These are phyloP conservation scores for Dromius quadrimaculatus DNA, from an alignment of 2,888 invertebrate species.

Conservation along the genomic window DNA sequence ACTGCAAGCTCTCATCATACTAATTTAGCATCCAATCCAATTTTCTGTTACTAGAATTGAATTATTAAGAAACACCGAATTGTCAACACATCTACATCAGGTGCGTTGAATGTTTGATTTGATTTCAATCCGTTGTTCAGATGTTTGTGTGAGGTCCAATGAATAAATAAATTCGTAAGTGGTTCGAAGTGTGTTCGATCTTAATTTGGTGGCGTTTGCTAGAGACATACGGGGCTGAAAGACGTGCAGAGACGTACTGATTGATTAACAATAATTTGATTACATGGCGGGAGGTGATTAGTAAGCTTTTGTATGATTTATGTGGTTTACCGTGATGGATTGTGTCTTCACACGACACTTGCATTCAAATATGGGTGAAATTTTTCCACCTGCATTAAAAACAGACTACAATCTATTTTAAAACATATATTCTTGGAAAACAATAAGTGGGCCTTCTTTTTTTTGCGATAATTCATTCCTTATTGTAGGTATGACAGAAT, in stretches of 20 bases:
- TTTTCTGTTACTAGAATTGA: too few species aligned
- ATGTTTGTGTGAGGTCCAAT: neutral
- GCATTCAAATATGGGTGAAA: constrained; percentile 42
- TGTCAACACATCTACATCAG: too few species aligned
- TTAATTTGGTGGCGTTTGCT: constrained; percentile 3
- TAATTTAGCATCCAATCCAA: too few species aligned
- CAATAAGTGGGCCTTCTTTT: too few species aligned
- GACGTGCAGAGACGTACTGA: constrained; percentile 13
- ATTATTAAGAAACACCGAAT: too few species aligned
- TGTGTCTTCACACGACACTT: constrained; percentile 44
- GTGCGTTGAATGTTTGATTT: too few species aligned
- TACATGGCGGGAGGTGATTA: constrained; percentile 47
- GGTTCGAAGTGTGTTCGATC: neutral
- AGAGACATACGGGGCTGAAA: constrained; percentile 16
- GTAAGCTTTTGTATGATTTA: constrained; percentile 52
- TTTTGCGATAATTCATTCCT: too few species aligned
- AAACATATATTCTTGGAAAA: too few species aligned
- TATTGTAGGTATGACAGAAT: too few species aligned
- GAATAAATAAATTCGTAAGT: neutral
- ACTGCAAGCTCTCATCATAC: too few species aligned
- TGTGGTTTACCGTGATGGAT: constrained; percentile 48
- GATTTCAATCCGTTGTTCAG: neutral
- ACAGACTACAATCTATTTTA: too few species aligned
- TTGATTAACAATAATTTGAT: constrained; percentile 52
- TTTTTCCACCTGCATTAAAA: constrained; percentile 7